A percentile compares a stretch with the other conserved stretches of the same genome.
Conservation (phyloP, 2,888 invertebrate genomes). For the Metopia argyrocephala region DNA sequence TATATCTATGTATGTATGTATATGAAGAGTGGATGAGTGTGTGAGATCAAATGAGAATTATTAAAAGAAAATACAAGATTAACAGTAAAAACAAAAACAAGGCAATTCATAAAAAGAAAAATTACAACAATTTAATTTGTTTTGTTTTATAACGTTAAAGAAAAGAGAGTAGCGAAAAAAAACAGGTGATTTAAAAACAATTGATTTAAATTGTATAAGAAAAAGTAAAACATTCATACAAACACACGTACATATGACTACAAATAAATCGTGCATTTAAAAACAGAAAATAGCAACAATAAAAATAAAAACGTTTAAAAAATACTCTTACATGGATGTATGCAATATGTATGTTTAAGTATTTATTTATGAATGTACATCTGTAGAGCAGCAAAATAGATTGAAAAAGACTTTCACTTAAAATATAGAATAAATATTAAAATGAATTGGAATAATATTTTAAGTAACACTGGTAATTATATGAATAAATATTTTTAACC, state of each 20-base stretch:
- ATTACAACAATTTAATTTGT: neutral
- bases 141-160: neutral
- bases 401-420: neutral
- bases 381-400: no score
- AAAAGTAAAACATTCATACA: neutral
- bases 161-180: neutral
- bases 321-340: no score
- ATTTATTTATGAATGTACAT: no score
- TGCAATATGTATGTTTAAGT: no score
- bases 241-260: neutral
- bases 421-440: neutral
- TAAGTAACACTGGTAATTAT: neutral
- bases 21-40: neutral
- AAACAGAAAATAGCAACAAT: neutral
- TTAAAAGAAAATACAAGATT: neutral
- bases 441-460: neutral
- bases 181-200: neutral
- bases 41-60: neutral
- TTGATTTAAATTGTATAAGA: neutral
- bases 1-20: neutral
- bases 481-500: neutral
- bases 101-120: neutral
- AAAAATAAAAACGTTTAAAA: neutral
- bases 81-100: neutral
- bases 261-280: neutral